Base-by-base conservation (phyloP, 2,797 vertebrate genomes). In the Poecilia velifera region DNA sequence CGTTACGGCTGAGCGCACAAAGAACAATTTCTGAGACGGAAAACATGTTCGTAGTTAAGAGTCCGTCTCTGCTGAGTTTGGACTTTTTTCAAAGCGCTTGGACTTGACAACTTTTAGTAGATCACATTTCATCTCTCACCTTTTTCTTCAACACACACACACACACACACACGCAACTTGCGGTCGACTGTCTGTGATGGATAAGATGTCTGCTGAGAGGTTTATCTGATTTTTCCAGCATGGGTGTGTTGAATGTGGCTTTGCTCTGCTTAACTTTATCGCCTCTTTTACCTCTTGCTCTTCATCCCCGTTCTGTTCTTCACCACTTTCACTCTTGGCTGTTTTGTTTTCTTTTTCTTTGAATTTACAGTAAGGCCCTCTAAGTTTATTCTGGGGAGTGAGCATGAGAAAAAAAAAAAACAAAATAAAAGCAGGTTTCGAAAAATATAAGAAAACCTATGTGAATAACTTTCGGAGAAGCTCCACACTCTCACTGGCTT, bases 161-260 rank as follows among this genome's bases (percentile, higher is more conserved):
- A 77, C 78, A 22, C 75, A 28, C 74, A 28, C 78, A 82, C 75
- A 81, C 47, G 47, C 46, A 39, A 39, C 0, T 84, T 79, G 77
- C 1, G 77, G 85, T 86, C 85, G 87, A 81, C 72, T 82, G 78
- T 88, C 83, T 16, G 76, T 92, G 87, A 91, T 90, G 88, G 92
- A 93, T 93, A 92, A 92, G 89, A 90, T 85, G 91, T 93, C 87
- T 90, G 86, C 85, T 85, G 82, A 86, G 85, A 90, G 86, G 80
- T 92, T 85, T 89, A 91, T 70, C 66, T 70, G 91, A 93, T 93
- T 87, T 90, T 85, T 92, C 90, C 91, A 89, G 80, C 84, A 88
- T 89, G 83, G 45, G 64, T 83, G 82, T 92, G 86, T 91, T 93
- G 90, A 91, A 86, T 88, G 87, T 72, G 83, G 86, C 73, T 91